phyloP scores from a whole-genome alignment of 2,113 vertebrate species.

The Xenotilapia caudafasciata region DNA sequence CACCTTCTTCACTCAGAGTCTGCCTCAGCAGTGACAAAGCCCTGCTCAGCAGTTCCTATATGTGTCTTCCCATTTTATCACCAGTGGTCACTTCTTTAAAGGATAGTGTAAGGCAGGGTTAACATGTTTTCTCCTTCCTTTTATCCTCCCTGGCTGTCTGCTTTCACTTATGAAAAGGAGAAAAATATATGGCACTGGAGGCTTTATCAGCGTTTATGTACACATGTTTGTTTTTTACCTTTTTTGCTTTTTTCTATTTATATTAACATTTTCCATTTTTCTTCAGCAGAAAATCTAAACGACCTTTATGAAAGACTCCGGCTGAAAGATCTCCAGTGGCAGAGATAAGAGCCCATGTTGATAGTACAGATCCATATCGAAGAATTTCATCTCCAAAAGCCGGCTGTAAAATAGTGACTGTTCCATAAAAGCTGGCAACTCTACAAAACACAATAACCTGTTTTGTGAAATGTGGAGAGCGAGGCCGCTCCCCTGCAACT shows the following conservation, averaged over 20 bases:
- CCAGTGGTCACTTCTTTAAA: not conserved
- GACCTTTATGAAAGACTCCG: not conserved
- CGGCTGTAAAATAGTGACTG: not conserved
- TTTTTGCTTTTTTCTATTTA: not conserved
- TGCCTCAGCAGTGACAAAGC: not conserved
- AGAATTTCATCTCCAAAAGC: not conserved
- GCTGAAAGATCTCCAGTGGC: not conserved
- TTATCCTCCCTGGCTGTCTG: not conserved
- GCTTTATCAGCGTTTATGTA: not conserved
- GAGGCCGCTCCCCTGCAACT: not conserved
- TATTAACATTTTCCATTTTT: not conserved
- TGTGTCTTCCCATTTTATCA: not conserved
- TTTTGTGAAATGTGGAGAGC: not conserved
- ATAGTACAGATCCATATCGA: not conserved
- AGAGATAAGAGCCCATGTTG: not conserved
- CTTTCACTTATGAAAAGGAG: not conserved
- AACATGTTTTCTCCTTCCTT: not conserved
- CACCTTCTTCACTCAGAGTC: not conserved
- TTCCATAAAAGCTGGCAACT: constrained; percentile 3
- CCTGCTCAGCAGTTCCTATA: not conserved
- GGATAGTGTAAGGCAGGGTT: not conserved
- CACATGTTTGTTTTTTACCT: not conserved
- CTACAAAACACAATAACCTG: constrained; percentile 7
- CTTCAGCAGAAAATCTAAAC: not conserved
- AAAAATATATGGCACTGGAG: not conserved